A percentile compares a stretch with the other conserved stretches of the same genome.
Conservation (phyloP, 2,113 vertebrate species). For the Hiodon tergisus region DNA sequence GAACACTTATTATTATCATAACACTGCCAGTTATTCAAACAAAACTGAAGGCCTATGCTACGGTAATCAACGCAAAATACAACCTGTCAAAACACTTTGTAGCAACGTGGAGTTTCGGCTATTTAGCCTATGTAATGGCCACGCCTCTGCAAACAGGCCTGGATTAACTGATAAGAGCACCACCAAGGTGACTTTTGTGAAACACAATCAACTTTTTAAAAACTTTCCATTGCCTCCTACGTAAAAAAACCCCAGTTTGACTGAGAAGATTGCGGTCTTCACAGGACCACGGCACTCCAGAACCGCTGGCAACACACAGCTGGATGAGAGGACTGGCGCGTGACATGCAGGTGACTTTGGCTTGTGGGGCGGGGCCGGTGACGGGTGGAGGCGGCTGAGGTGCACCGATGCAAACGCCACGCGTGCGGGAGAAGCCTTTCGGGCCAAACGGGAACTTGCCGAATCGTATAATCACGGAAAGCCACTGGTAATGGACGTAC, state of each 20-base stretch:
- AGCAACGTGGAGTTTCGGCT: no score
- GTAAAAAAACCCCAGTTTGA: neutral
- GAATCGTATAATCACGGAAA: neutral
- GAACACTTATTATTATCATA: neutral
- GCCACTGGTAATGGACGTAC: no score
- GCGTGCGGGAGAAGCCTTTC: neutral
- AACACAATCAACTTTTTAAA: neutral
- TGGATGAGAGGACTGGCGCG: slow-evolving; percentile 17
- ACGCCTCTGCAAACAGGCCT: no score
- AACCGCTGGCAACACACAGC: slow-evolving; percentile 5
- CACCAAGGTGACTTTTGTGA: neutral
- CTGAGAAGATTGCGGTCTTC: no score
- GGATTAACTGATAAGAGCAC: neutral
- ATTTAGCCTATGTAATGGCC: no score
- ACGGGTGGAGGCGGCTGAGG: slow-evolving; percentile 37
- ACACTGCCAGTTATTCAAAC: neutral
- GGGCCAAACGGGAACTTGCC: slow-evolving; percentile 33
- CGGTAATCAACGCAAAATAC: no score
- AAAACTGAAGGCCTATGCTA: neutral
- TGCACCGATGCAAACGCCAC: no score
- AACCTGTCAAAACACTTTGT: no score
- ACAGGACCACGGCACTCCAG: neutral
- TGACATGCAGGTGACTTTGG: slow-evolving; percentile 23
- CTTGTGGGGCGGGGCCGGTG: neutral
- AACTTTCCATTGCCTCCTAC: neutral